These are phyloP conservation scores for Lochmaea capreae DNA, from an alignment of 2,888 invertebrate genomes.

Conservation along the genomic window DNA sequence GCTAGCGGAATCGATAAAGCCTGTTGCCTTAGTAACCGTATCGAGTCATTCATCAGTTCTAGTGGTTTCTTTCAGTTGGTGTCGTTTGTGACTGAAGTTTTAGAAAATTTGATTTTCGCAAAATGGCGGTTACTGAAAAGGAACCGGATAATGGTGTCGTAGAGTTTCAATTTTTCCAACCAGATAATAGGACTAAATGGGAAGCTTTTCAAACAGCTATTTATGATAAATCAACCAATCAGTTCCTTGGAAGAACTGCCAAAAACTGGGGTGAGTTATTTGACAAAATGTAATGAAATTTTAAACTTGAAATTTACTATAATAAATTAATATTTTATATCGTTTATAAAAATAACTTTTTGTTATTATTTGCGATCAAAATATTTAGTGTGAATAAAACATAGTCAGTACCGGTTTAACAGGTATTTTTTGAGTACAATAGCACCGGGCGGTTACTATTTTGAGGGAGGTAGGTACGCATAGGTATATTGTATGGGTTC, in stretches of 20 bases:
- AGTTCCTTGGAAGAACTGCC: conserved; percentile 57
- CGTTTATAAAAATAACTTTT: no score
- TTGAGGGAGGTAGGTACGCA: no score
- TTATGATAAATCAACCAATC: conserved; percentile 56
- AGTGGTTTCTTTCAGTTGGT: conserved; percentile 12
- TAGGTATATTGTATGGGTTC: no score
- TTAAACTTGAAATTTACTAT: not conserved
- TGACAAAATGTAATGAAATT: not conserved
- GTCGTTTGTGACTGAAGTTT: not conserved
- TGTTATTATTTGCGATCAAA: no score
- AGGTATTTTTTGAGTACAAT: no score
- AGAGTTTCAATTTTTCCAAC: conserved; percentile 55
- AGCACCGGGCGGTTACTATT: no score
- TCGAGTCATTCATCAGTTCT: conserved; percentile 1
- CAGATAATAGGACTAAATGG: conserved; percentile 55
- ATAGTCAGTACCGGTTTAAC: no score
- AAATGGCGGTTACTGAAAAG: conserved; percentile 50
- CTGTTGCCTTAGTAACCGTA: conserved; percentile 14
- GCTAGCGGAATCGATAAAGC: conserved; percentile 3
- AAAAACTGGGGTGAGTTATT: conserved; percentile 60
- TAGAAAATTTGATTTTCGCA: conserved; percentile 5
- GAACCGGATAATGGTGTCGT: conserved; percentile 56
- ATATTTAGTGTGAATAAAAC: no score
- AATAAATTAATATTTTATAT: no score
- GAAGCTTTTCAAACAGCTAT: conserved; percentile 53